A percentile compares a stretch with the other conserved stretches of the same genome.
Conservation (phyloP, 2,888 invertebrate species). For the Timandra comae region DNA sequence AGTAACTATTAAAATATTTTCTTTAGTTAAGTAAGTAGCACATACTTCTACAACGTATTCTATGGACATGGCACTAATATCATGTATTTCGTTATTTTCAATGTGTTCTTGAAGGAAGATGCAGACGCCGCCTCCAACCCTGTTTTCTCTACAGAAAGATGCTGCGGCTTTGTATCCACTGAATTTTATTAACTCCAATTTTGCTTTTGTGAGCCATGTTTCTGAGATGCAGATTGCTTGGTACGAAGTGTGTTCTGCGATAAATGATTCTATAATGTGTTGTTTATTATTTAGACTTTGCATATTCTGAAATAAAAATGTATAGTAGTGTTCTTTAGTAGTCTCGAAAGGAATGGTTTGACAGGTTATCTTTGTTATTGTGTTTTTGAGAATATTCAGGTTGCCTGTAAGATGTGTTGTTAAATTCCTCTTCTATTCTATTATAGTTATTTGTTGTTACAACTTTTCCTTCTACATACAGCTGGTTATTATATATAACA, state of each 20-base stretch:
- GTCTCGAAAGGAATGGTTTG: no score
- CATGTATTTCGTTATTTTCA: conserved; percentile 1
- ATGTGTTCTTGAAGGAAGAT: conserved; percentile 7
- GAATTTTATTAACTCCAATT: conserved; percentile 4
- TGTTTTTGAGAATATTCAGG: no score
- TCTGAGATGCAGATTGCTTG: conserved; percentile 7
- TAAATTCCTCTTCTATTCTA: no score
- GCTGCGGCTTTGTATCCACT: conserved; percentile 8
- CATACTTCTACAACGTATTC: conserved; percentile 14
- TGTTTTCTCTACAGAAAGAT: conserved; percentile 5
- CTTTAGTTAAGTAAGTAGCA: conserved; percentile 5
- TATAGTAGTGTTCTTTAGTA: no score
- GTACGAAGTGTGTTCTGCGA: conserved; percentile 1
- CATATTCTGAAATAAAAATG: conserved; percentile 9
- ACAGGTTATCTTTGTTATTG: no score
- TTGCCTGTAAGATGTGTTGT: no score
- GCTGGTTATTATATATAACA: no score
- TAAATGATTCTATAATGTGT: conserved; percentile 5
- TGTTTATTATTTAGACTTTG: conserved; percentile 13
- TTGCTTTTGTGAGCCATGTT: conserved; percentile 6
- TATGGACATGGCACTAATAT: conserved; percentile 8
- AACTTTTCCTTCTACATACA: no score
- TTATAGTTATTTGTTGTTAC: no score
- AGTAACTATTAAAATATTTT: conserved; percentile 8
- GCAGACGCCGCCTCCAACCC: conserved; percentile 8